Percentiles rank a stretch among this genome's conserved stretches.
Conservation (phyloP, 2,888 invertebrate genomes). For the Alloscopus bannaensis region DNA sequence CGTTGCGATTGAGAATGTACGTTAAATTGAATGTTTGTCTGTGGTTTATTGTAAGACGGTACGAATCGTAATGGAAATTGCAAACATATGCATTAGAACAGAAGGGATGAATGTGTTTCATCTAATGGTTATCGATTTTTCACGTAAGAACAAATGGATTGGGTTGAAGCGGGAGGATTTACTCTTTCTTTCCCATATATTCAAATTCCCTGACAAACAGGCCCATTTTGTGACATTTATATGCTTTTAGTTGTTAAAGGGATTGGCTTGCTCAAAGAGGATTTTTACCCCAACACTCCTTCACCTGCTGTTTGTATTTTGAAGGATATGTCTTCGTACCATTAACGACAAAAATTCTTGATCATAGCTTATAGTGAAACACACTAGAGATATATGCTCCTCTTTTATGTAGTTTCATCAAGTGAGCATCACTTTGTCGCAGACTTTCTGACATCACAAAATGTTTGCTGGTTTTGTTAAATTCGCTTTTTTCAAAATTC, state of each 20-base stretch:
- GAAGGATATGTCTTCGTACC: background rate
- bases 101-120: conserved; percentile 30
- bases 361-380: background rate
- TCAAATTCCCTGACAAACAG: conserved; percentile 7
- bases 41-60: too few species aligned
- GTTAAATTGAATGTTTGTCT: too few species aligned
- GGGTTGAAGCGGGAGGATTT: conserved; percentile 32
- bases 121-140: conserved; percentile 41
- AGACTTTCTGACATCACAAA: background rate
- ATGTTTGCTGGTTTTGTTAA: background rate
- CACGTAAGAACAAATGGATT: conserved; percentile 33
- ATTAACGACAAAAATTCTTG: conserved; percentile 18
- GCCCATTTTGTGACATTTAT: conserved; percentile 30
- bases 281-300: background rate
- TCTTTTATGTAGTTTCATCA: background rate
- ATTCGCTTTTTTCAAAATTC: conserved; percentile 2
- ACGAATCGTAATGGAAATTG: background rate
- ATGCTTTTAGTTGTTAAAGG: conserved; percentile 17
- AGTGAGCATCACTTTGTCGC: background rate
- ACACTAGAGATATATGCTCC: background rate
- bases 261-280: conserved; percentile 1
- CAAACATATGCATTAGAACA: too few species aligned
- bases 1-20: too few species aligned
- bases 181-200: conserved; percentile 4
- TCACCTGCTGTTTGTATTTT: background rate